phyloP scores from a whole-genome alignment of 2,797 vertebrate genomes.

The Protosalanx chinensis region DNA sequence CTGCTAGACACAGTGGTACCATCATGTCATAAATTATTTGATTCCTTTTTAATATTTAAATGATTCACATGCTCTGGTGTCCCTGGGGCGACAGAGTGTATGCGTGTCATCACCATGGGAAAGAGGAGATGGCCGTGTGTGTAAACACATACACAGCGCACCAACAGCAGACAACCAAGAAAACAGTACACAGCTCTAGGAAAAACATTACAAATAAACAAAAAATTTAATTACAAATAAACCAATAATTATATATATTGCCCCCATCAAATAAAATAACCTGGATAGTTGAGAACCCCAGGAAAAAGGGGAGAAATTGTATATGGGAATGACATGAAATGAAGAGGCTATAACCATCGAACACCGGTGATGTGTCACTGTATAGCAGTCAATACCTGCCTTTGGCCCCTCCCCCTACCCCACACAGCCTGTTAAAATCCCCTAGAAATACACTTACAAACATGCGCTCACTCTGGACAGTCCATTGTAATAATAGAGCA shows the following conservation, averaged over 20 bases:
- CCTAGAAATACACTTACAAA: not conserved
- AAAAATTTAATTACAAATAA: too few species aligned
- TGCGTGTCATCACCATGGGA: not conserved
- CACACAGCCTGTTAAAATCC: slow-evolving; percentile 16
- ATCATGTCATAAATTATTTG: slow-evolving; percentile 22
- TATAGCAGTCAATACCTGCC: too few species aligned
- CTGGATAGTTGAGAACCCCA: too few species aligned
- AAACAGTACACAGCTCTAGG: slow-evolving; percentile 15
- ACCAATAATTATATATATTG: too few species aligned
- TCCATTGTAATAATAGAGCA: too few species aligned
- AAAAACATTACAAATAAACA: not conserved
- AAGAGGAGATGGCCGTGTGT: not conserved
- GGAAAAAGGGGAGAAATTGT: too few species aligned
- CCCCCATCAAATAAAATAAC: too few species aligned
- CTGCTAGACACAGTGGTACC: not conserved
- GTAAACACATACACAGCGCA: not conserved
- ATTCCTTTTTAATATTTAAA: slow-evolving; percentile 33
- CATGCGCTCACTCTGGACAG: not conserved
- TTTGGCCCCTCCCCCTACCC: too few species aligned
- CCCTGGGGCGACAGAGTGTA: slow-evolving; percentile 13
- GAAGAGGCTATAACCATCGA: too few species aligned
- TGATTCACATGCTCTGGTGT: slow-evolving; percentile 25
- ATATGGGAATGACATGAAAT: too few species aligned
- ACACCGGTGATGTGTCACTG: too few species aligned
- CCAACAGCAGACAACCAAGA: slow-evolving; percentile 9